phyloP scores from a whole-genome alignment of 2,888 invertebrate species.

The Lasioglossum pauxillum region DNA sequence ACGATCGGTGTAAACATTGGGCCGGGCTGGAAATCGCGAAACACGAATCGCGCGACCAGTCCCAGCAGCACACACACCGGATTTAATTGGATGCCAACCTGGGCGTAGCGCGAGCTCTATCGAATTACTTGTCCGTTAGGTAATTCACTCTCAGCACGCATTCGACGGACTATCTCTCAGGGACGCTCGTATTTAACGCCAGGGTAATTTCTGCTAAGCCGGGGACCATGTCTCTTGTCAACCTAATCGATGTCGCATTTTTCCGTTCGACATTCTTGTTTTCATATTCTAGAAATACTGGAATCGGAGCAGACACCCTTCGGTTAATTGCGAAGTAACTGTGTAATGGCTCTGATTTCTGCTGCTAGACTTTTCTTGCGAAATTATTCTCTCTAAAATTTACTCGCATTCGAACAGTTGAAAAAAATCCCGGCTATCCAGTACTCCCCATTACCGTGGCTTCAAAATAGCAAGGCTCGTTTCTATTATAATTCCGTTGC shows the following conservation, averaged over 20 bases:
- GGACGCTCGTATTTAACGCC: slow-evolving; percentile 46
- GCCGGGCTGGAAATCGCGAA: slow-evolving; percentile 30
- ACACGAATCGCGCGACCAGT: slow-evolving; percentile 37
- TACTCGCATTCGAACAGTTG: background rate
- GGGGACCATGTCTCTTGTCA: background rate
- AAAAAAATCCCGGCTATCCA: background rate
- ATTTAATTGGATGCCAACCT: slow-evolving; percentile 56
- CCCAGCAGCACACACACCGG: background rate
- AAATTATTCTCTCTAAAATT: background rate
- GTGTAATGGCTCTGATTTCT: background rate
- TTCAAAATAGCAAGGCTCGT: background rate
- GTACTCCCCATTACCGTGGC: background rate
- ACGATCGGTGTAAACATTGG: slow-evolving; percentile 28
- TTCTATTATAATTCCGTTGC: slow-evolving; percentile 12
- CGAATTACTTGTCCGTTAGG: slow-evolving; percentile 52
- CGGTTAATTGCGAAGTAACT: background rate
- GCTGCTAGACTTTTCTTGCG: too few relatives aligned
- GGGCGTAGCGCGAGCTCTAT: slow-evolving; percentile 57
- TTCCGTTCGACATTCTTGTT: background rate
- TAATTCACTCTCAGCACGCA: slow-evolving; percentile 42
- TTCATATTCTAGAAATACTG: background rate
- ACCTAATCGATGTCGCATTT: background rate
- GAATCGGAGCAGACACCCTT: background rate
- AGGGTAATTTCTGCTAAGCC: slow-evolving; percentile 42
- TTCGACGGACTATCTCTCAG: slow-evolving; percentile 50